Conservation (phyloP, 2,797 vertebrate genomes). For the Euthynnus affinis region DNA sequence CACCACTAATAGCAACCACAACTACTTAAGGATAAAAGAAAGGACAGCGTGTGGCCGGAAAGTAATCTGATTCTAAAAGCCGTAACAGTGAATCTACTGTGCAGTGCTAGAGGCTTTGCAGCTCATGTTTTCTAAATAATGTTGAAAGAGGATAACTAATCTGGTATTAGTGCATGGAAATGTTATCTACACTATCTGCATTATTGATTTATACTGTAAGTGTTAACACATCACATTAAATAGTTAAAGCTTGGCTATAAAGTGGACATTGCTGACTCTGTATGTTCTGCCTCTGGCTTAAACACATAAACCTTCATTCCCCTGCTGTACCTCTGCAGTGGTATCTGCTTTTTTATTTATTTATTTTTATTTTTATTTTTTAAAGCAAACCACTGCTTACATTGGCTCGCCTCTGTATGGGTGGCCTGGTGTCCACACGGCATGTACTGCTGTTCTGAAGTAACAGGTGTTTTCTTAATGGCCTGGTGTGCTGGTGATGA, state of each 20-base stretch:
- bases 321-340: constrained; percentile 28
- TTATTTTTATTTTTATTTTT: background rate
- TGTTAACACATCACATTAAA: constrained; percentile 56
- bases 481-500: constrained; percentile 6
- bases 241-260: constrained; percentile 44
- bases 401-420: background rate
- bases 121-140: constrained; percentile 66
- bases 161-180: constrained; percentile 50
- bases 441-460: constrained; percentile 10
- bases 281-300: constrained; percentile 45
- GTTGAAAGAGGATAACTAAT: constrained; percentile 51
- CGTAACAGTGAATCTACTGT: constrained; percentile 23
- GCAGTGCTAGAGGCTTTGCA: constrained; percentile 36
- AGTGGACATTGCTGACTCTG: constrained; percentile 55
- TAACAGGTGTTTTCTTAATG: constrained; percentile 30
- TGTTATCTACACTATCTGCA: constrained; percentile 54
- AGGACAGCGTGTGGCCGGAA: constrained; percentile 14
- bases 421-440: background rate
- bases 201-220: constrained; percentile 60
- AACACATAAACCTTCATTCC: constrained; percentile 38
- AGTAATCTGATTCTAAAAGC: constrained; percentile 36
- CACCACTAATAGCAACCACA: constrained; percentile 23
- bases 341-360: constrained; percentile 16
- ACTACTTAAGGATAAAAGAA: constrained; percentile 31
- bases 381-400: background rate